phyloP scores from a whole-genome alignment of 2,797 vertebrate genomes.

The Hyperoplus lanceolatus region DNA sequence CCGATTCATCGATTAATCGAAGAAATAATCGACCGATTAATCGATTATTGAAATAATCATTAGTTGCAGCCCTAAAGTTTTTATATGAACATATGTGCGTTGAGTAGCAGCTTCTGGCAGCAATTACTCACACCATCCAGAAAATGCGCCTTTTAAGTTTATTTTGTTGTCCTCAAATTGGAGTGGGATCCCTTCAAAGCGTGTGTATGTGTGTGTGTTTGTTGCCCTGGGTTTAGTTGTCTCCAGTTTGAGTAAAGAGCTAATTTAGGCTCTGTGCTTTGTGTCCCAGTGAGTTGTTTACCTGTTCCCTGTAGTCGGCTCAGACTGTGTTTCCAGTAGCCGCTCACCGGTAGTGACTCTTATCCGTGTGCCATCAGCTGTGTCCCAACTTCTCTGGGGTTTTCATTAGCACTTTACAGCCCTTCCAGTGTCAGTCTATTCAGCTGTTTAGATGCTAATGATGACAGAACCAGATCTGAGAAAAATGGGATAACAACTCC shows the following conservation, averaged over 20 bases:
- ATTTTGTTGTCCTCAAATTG: constrained; percentile 38
- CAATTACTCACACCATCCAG: constrained; percentile 3
- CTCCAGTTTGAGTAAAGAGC: constrained; percentile 52
- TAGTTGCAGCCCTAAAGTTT: background rate
- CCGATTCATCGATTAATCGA: too few species aligned
- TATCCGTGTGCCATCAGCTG: constrained; percentile 63
- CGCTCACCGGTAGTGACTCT: constrained; percentile 31
- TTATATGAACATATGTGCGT: constrained; percentile 5
- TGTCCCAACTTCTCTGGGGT: constrained; percentile 64
- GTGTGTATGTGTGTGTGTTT: background rate
- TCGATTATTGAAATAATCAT: too few species aligned
- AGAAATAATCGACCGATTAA: too few species aligned
- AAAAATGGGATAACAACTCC: constrained; percentile 63
- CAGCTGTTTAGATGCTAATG: constrained; percentile 61
- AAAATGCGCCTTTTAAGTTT: constrained; percentile 24
- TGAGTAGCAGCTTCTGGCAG: constrained; percentile 28
- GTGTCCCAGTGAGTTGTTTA: constrained; percentile 63
- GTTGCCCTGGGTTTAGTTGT: constrained; percentile 54
- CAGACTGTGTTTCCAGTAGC: constrained; percentile 60
- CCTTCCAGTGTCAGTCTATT: constrained; percentile 50
- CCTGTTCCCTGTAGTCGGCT: constrained; percentile 65
- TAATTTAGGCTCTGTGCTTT: constrained; percentile 43
- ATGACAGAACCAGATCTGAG: constrained; percentile 68
- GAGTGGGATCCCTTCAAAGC: constrained; percentile 25
- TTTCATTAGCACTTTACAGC: constrained; percentile 73